A percentile compares a stretch with the other conserved stretches of the same genome.
These are phyloP conservation scores for Phrynocephalus guinanensis DNA, from an alignment of 2,797 vertebrate species.

Conservation along the genomic window DNA sequence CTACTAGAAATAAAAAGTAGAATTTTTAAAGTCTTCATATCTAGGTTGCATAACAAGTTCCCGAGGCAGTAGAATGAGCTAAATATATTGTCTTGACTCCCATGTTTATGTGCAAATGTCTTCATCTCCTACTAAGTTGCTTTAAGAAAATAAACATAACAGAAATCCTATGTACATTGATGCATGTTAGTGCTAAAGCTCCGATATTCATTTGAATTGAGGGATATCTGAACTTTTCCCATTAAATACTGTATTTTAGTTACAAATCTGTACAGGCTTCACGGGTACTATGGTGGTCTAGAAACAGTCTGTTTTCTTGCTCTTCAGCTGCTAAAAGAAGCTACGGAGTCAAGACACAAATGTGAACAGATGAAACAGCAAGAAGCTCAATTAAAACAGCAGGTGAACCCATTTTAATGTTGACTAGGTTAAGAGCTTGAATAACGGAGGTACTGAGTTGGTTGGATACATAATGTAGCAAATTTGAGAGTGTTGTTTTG, in stretches of 20 bases:
- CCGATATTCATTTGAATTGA: background rate
- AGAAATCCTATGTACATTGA: background rate
- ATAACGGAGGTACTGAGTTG: background rate
- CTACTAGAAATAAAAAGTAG: background rate
- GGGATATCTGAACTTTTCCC: background rate
- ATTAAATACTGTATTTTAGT: background rate
- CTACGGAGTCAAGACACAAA: constrained; percentile 92
- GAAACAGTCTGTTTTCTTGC: constrained; percentile 8
- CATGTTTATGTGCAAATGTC: background rate
- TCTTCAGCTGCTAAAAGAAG: constrained; percentile 92
- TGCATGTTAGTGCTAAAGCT: background rate
- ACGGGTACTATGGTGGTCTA: background rate
- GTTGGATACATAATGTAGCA: background rate
- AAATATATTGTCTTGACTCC: background rate
- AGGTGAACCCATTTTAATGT: constrained; percentile 77
- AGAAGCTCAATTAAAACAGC: constrained; percentile 95
- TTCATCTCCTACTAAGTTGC: no score
- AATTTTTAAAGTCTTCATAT: background rate
- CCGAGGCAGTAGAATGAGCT: background rate
- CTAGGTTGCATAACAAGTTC: no score
- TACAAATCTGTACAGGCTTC: background rate
- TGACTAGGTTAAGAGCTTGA: background rate
- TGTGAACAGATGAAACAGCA: constrained; percentile 98
- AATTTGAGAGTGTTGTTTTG: background rate
- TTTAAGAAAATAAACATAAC: background rate